These are phyloP conservation scores for Streblospio benedicti DNA, from an alignment of 1,140 invertebrate genomes.

Conservation along the genomic window DNA sequence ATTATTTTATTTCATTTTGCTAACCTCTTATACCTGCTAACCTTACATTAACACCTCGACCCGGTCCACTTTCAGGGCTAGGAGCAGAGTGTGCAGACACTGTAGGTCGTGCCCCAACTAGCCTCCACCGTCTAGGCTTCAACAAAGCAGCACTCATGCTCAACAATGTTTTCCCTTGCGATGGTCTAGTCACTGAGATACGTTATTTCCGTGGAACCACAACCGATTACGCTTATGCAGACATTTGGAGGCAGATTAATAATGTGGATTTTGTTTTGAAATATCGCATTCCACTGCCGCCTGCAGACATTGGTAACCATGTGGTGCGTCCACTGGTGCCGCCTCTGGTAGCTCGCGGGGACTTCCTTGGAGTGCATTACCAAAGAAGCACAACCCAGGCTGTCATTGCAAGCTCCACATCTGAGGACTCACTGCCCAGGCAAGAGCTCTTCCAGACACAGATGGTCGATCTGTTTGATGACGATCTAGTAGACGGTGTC, in stretches of 20 bases:
- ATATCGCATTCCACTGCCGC: constrained; percentile 25
- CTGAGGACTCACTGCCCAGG: constrained; percentile 22
- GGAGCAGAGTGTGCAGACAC: constrained; percentile 25
- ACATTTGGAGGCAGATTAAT: constrained; percentile 30
- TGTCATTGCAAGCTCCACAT: constrained; percentile 29
- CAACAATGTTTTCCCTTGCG: constrained; percentile 36
- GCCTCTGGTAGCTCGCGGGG: constrained; percentile 30
- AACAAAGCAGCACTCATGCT: constrained; percentile 34
- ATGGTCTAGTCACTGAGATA: constrained; percentile 30
- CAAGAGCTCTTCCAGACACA: constrained; percentile 33
- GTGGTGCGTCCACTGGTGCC: constrained; percentile 20
- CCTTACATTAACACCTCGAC: background rate
- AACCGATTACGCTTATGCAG: constrained; percentile 23
- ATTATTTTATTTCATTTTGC: too few species aligned
- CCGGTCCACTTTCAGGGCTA: background rate
- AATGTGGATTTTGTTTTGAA: constrained; percentile 28
- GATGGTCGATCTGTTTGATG: constrained; percentile 27
- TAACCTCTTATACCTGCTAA: background rate
- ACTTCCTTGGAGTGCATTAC: constrained; percentile 39
- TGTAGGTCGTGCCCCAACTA: constrained; percentile 28
- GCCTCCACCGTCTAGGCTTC: constrained; percentile 27
- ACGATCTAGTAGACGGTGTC: constrained; percentile 19
- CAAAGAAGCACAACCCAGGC: constrained; percentile 23
- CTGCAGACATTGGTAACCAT: constrained; percentile 26
- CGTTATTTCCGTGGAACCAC: constrained; percentile 31